Evolutionary conservation across 2,113 vertebrate genomes (phyloP), one percentile per base, ranked within the genome.

Genomic region (Myrmecobius fasciatus): DNA sequence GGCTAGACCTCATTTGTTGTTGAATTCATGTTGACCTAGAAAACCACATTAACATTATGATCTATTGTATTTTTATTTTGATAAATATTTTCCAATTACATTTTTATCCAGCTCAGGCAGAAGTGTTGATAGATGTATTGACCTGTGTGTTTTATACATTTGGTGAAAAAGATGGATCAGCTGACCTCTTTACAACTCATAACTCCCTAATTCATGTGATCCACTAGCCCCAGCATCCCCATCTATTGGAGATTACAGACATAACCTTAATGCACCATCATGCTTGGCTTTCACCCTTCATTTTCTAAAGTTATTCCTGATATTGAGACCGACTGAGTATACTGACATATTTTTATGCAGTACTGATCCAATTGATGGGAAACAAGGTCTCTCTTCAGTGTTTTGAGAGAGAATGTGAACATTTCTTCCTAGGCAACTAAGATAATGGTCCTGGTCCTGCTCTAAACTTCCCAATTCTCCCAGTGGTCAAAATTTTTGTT

Each of bases 281-380:
- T 67, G 56, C 56, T 31, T 67, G 9, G 28, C 56, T 36, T 67
- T 67, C 14, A 12, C 28, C 12, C 28, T 67, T 67, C 31, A 36
- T 67, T 67, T 36, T 36, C 54, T 31, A 67, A 36, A 31, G 31
- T 36, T 67, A 14, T 67, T 67, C 56, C 56, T 67, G 56, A 36
- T 67, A 10, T 67, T 67, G 56, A 36, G 31, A 60, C 2, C 12
- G 28, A 12, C 12, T n/a, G 14, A 26, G n/a, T 49, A 26, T 31
- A 20, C n/a, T 2, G 56, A n/a, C 75, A 47, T 7, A 1, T 47
- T 91, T 92, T 53, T 93, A 6, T 0, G 0, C 0, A 22, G 1
- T 48, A 52, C 1, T 47, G 8, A 49, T 91, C 12, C 10, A 1
- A 10, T 60, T 53, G 46, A 47, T 36, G 31, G 51, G 67, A 25